phyloP scores from a whole-genome alignment of 2,113 vertebrate species.

The Microcebus murinus region DNA sequence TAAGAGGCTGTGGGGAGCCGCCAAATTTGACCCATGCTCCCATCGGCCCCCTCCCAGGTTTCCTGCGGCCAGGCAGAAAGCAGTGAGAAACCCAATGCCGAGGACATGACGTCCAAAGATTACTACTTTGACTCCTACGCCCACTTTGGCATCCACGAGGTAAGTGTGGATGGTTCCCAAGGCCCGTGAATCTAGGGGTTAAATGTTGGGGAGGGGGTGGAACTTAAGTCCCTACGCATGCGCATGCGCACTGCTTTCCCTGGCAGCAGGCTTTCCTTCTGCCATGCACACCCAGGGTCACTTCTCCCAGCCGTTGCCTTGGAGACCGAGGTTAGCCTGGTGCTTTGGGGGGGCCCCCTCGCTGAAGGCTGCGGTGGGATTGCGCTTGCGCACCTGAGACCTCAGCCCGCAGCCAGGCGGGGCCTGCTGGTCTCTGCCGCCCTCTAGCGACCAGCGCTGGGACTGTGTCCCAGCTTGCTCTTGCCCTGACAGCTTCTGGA shows the following conservation, averaged over 20 bases:
- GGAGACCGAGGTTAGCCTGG: constrained; percentile 37
- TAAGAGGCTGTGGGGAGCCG: not conserved
- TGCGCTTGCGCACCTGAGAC: not conserved
- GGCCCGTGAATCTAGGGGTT: not conserved
- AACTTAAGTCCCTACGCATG: not conserved
- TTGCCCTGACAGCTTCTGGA: accelerated
- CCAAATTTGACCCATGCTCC: constrained; percentile 27
- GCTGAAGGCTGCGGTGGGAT: not conserved
- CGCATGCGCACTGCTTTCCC: not conserved
- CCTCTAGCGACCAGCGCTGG: constrained; percentile 29
- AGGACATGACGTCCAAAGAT: constrained; percentile 97
- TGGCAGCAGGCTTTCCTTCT: not conserved
- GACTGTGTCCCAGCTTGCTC: not conserved
- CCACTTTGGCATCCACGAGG: constrained; percentile 97
- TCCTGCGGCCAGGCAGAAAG: constrained; percentile 89
- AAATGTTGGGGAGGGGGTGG: not conserved
- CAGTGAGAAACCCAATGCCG: constrained; percentile 91
- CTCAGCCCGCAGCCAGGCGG: not conserved
- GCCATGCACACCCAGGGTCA: not conserved
- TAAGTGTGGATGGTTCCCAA: constrained; percentile 62
- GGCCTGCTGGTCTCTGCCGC: not conserved
- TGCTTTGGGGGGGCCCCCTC: not conserved
- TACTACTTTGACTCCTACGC: constrained; percentile 98
- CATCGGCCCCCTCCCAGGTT: constrained; percentile 81
- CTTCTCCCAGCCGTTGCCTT: constrained; percentile 6